Evolutionary conservation across 2,797 vertebrate species (phyloP).

Genomic region (Rousettus madagascariensis): DNA sequence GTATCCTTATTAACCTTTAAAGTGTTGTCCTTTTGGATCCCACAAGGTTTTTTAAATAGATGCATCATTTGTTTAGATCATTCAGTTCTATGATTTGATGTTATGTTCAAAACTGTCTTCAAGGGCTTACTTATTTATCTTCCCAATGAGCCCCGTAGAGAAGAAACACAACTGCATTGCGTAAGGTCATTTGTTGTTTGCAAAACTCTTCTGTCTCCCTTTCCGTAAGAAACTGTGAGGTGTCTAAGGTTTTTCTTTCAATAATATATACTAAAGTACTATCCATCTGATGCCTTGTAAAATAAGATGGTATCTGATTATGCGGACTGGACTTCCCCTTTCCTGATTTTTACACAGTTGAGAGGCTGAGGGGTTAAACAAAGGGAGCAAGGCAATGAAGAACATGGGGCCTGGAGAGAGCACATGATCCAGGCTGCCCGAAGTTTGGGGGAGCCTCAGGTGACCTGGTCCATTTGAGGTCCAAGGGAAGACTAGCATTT

Average conservation of each 20-base stretch:
- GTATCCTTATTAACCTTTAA: slow-evolving; percentile 61
- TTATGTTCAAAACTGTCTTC: slow-evolving; percentile 34
- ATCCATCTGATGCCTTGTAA: background rate
- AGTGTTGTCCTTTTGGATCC: background rate
- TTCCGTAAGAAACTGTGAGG: background rate
- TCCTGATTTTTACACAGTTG: background rate
- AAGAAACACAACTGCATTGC: background rate
- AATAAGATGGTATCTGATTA: background rate
- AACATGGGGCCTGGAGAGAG: background rate
- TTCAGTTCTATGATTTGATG: slow-evolving; percentile 36
- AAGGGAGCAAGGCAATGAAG: background rate
- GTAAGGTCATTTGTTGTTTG: background rate
- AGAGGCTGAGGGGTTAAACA: background rate
- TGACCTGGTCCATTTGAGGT: background rate
- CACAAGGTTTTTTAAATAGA: background rate
- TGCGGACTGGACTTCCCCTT: background rate
- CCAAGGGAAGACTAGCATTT: background rate
- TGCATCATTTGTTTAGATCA: slow-evolving; percentile 50
- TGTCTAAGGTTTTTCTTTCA: background rate
- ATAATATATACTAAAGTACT: background rate
- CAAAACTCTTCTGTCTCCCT: background rate
- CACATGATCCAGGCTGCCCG: background rate
- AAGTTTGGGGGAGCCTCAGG: background rate
- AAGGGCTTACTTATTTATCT: background rate
- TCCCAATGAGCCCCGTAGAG: background rate